phyloP scores from a whole-genome alignment of 2,888 invertebrate species.

The Fragum fragum region DNA sequence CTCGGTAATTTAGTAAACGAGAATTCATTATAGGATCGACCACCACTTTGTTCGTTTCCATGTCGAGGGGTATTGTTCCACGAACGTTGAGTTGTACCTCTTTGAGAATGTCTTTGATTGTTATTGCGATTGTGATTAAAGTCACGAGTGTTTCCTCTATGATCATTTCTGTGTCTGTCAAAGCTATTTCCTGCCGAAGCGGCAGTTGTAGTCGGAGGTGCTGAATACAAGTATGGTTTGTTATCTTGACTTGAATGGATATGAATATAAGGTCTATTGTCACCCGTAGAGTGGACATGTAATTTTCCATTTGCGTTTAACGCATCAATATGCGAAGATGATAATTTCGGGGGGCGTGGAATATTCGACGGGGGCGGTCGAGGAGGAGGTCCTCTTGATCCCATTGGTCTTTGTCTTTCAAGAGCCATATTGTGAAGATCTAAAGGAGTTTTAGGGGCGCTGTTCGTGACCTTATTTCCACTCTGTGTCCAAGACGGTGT shows the following conservation, averaged over 20 bases:
- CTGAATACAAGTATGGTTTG: neutral
- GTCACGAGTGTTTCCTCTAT: neutral
- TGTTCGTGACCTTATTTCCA: neutral
- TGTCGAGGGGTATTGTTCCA: neutral
- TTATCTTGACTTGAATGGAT: neutral
- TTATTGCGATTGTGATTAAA: neutral
- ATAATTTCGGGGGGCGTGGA: slow-evolving; percentile 45
- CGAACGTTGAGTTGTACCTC: neutral
- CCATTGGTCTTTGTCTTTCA: slow-evolving; percentile 5
- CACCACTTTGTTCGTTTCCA: neutral
- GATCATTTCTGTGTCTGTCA: neutral
- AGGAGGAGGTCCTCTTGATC: slow-evolving; percentile 7
- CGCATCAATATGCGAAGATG: slow-evolving; percentile 40
- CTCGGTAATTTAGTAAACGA: neutral
- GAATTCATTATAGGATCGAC: neutral
- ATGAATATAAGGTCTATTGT: neutral
- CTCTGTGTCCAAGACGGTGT: slow-evolving; percentile 17
- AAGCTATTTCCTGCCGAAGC: neutral
- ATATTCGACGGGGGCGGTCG: slow-evolving; percentile 20
- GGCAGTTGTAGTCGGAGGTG: neutral
- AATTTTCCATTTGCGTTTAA: neutral
- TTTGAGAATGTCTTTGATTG: neutral
- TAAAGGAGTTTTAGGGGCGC: slow-evolving; percentile 9
- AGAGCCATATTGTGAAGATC: slow-evolving; percentile 13
- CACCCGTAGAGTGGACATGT: neutral